These are phyloP conservation scores for Dolichotis patagonum DNA, from an alignment of 2,113 vertebrate genomes.

Conservation along the genomic window DNA sequence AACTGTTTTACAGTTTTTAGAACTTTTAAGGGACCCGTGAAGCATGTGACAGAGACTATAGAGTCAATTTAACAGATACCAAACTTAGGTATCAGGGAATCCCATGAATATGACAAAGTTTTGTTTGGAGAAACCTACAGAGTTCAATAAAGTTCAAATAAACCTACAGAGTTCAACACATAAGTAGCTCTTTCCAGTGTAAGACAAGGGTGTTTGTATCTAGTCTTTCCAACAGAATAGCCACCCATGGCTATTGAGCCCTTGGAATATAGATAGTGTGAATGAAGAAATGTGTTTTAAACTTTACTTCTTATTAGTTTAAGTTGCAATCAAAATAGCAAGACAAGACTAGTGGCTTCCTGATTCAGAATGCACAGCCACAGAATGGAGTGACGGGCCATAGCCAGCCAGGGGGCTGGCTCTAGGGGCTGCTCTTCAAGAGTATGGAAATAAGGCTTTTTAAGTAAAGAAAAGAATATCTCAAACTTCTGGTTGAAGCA, in stretches of 20 bases:
- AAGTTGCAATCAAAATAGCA: not conserved
- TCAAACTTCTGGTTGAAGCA: not conserved
- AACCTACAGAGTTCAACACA: no score
- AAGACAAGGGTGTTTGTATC: not conserved
- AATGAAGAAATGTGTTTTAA: not conserved
- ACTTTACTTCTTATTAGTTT: not conserved
- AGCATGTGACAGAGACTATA: not conserved
- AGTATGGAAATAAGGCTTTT: not conserved
- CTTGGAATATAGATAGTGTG: not conserved
- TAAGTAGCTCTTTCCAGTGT: not conserved
- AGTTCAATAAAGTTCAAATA: not conserved
- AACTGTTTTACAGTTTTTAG: not conserved
- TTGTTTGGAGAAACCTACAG: not conserved
- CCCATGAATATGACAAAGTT: not conserved
- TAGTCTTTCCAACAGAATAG: not conserved
- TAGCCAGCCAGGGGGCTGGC: not conserved
- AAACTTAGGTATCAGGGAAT: not conserved
- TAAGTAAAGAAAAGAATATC: not conserved
- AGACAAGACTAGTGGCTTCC: not conserved
- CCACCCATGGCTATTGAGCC: accelerated
- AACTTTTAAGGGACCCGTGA: not conserved
- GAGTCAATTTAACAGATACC: not conserved
- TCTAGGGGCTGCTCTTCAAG: not conserved
- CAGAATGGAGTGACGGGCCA: not conserved
- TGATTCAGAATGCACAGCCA: accelerated